These are phyloP conservation scores for Leucoma salicis DNA, from an alignment of 2,888 invertebrate species.

Conservation along the genomic window DNA sequence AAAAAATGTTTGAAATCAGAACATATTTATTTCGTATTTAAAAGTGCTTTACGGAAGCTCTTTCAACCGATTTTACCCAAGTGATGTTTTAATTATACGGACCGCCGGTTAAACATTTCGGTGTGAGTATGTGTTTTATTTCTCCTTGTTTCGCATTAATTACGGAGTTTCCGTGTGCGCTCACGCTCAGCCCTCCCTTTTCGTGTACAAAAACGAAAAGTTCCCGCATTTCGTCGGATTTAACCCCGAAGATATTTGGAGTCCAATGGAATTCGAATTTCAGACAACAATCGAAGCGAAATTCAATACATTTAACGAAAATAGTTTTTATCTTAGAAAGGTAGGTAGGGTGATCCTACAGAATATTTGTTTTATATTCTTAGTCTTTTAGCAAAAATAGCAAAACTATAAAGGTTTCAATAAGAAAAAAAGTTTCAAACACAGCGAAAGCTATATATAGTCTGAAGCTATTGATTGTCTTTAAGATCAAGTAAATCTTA, in stretches of 20 bases:
- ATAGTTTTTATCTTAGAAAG: too few relatives aligned
- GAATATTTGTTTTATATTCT: too few relatives aligned
- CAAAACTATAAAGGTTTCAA: too few relatives aligned
- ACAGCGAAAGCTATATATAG: too few relatives aligned
- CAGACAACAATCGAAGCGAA: slow-evolving; percentile 13
- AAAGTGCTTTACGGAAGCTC: slow-evolving; percentile 31
- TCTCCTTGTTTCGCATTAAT: slow-evolving; percentile 67
- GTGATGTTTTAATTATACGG: slow-evolving; percentile 66
- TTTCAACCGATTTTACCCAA: slow-evolving; percentile 41
- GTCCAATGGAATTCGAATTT: slow-evolving; percentile 27
- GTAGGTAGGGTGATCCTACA: too few relatives aligned
- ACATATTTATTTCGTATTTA: slow-evolving; percentile 21
- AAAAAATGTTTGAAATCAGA: slow-evolving; percentile 24
- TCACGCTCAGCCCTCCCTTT: slow-evolving; percentile 42
- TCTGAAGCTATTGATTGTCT: too few relatives aligned
- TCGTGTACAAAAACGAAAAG: slow-evolving; percentile 57
- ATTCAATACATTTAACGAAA: too few relatives aligned
- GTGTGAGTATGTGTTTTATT: slow-evolving; percentile 58
- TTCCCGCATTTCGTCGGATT: slow-evolving; percentile 37
- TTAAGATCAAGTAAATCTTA: too few relatives aligned
- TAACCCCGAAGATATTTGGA: slow-evolving; percentile 44
- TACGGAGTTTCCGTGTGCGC: slow-evolving; percentile 46
- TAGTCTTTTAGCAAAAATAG: too few relatives aligned
- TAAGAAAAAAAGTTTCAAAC: too few relatives aligned
- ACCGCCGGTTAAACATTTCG: slow-evolving; percentile 48